Percentiles rank a stretch among this genome's conserved stretches.
Evolutionary conservation across 2,888 invertebrate species (phyloP).

Genomic region (Dugesia japonica): DNA sequence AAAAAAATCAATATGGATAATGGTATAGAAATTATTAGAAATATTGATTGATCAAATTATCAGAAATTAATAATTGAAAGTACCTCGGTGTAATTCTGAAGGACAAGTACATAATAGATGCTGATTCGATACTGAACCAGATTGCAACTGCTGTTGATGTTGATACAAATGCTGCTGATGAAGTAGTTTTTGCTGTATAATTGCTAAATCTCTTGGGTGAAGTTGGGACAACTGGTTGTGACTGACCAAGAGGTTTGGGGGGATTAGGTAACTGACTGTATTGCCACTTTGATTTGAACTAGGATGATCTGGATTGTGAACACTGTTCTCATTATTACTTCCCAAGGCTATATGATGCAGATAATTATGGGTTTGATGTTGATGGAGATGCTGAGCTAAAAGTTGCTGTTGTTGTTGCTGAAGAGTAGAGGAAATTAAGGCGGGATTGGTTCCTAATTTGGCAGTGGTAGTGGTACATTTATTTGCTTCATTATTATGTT

Average conservation of each 20-base stretch:
- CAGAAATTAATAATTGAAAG: too few relatives aligned
- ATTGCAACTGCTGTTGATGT: constrained; percentile 6
- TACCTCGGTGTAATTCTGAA: background rate
- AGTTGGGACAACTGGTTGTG: constrained; percentile 8
- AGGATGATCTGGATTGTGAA: background rate
- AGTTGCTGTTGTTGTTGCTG: constrained; percentile 10
- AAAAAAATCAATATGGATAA: too few relatives aligned
- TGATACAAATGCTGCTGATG: constrained; percentile 20
- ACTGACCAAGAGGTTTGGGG: constrained; percentile 7
- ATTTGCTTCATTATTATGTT: background rate
- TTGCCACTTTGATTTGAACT: background rate
- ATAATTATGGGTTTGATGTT: constrained; percentile 10
- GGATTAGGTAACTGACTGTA: background rate
- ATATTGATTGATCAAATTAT: too few relatives aligned
- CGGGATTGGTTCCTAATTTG: constrained; percentile 16
- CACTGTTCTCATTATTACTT: background rate
- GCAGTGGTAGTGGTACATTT: background rate
- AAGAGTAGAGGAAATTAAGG: background rate
- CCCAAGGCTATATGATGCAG: constrained; percentile 5
- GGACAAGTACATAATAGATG: constrained; percentile 2
- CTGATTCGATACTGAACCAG: constrained; percentile 1
- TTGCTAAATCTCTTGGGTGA: constrained; percentile 20
- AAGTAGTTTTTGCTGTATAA: background rate
- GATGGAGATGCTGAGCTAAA: background rate
- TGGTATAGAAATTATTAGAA: too few relatives aligned